Evolutionary conservation across 2,113 vertebrate genomes (phyloP).

Genomic region (Actenoides lindsayi): DNA sequence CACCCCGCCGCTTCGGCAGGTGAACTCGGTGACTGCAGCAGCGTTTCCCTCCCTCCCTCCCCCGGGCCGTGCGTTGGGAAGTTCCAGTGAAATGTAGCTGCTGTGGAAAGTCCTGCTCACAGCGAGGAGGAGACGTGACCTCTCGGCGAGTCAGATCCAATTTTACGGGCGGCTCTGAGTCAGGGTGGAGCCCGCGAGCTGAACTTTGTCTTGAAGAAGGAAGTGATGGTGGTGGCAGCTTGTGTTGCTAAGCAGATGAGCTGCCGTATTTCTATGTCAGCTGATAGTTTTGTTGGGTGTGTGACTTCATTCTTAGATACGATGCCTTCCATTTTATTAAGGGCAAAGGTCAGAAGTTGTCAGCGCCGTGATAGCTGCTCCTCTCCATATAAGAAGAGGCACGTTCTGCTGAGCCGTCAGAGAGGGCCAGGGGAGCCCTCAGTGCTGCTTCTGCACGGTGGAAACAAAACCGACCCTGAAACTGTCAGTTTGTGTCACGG

Average conservation of each 20-base stretch:
- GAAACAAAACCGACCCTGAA: not conserved
- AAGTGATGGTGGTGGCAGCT: slow-evolving; percentile 45
- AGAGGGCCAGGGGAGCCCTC: not conserved
- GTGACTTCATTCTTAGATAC: slow-evolving; percentile 49
- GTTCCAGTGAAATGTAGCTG: not conserved
- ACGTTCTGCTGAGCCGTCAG: not conserved
- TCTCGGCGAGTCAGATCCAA: slow-evolving; percentile 33
- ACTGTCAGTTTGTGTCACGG: not conserved
- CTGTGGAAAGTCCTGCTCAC: slow-evolving; percentile 53
- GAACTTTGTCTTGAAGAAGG: slow-evolving; percentile 15
- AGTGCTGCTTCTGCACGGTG: not conserved
- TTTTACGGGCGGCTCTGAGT: slow-evolving; percentile 46
- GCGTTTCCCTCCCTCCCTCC: not conserved
- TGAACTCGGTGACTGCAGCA: not conserved
- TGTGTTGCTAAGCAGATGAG: slow-evolving; percentile 46
- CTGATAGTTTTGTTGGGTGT: not conserved
- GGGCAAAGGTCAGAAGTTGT: slow-evolving; percentile 52
- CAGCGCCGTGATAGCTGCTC: not conserved
- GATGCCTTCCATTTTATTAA: slow-evolving; percentile 6
- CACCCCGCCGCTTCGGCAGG: not conserved
- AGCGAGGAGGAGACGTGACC: slow-evolving; percentile 21
- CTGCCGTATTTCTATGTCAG: slow-evolving; percentile 10
- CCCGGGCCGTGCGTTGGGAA: not conserved
- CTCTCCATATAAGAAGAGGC: not conserved
- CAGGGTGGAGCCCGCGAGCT: slow-evolving; percentile 27